Percentiles rank a stretch among this genome's conserved stretches.
Conservation (phyloP, 2,797 vertebrate genomes). For the Paedocypris micromegethes region DNA sequence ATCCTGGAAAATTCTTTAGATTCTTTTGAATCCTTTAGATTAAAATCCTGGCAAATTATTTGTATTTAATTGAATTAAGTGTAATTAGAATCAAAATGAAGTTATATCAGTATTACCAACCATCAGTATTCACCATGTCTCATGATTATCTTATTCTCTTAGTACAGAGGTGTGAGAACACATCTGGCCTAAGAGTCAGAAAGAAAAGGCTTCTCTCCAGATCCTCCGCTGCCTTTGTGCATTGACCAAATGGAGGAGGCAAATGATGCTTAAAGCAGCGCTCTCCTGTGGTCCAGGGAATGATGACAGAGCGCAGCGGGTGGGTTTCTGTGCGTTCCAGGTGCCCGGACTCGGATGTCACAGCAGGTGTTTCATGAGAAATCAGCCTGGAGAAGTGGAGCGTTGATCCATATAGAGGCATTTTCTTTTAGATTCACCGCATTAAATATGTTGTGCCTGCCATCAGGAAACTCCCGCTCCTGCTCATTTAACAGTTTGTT, state of each 20-base stretch:
- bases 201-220: slow-evolving; percentile 41
- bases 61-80: too few relatives aligned
- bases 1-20: too few relatives aligned
- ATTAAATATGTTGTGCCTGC: slow-evolving; percentile 31
- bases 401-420: slow-evolving; percentile 19
- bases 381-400: slow-evolving; percentile 24
- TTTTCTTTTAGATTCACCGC: slow-evolving; percentile 30
- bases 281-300: slow-evolving; percentile 45
- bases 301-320: slow-evolving; percentile 48
- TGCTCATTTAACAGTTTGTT: not conserved
- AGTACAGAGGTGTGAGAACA: not conserved
- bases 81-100: not conserved
- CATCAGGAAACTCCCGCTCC: slow-evolving; percentile 2
- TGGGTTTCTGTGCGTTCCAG: slow-evolving; percentile 24
- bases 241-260: slow-evolving; percentile 38
- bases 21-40: too few relatives aligned
- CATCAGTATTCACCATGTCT: not conserved
- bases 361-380: slow-evolving; percentile 47
- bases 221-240: slow-evolving; percentile 36
- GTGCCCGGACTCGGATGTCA: slow-evolving; percentile 36
- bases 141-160: not conserved
- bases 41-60: too few relatives aligned
- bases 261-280: slow-evolving; percentile 44
- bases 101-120: not conserved
- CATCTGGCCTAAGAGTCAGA: slow-evolving; percentile 29